A percentile compares a stretch with the other conserved stretches of the same genome.
These are phyloP conservation scores for Mesocentrotus franciscanus DNA, from an alignment of 53 echinoderm and acorn worm genomes.

Conservation along the genomic window DNA sequence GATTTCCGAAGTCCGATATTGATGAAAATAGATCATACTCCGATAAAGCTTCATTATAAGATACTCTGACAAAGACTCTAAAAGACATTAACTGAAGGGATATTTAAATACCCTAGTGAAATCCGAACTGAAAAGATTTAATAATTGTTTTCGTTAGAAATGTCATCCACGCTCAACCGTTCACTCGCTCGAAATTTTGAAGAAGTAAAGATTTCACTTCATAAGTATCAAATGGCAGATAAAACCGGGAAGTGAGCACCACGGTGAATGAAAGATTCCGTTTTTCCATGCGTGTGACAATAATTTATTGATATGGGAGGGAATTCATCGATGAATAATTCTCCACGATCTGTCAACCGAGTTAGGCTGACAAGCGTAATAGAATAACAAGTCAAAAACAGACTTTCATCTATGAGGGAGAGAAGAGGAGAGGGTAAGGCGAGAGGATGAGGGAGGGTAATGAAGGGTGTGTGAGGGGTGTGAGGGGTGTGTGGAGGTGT, in stretches of 20 bases:
- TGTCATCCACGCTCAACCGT: too few species aligned
- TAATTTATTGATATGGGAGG: neutral
- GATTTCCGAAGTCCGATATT: too few species aligned
- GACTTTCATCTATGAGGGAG: neutral
- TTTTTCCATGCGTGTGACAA: neutral
- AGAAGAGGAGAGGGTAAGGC: neutral
- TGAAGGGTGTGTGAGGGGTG: neutral
- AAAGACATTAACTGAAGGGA: too few species aligned
- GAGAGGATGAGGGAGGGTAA: neutral
- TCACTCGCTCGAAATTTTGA: too few species aligned
- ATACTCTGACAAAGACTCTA: too few species aligned
- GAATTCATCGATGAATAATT: slow-evolving; percentile 20
- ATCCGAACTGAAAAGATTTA: too few species aligned
- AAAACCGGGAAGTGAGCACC: neutral
- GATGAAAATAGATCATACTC: too few species aligned
- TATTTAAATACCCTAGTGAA: too few species aligned
- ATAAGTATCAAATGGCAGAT: neutral
- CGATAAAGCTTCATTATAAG: too few species aligned
- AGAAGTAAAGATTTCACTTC: too few species aligned
- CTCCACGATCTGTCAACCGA: slow-evolving; percentile 34
- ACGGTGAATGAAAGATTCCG: neutral
- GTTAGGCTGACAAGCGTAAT: slow-evolving; percentile 23
- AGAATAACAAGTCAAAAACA: neutral
- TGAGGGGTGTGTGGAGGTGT: neutral
- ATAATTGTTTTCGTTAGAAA: too few species aligned